Conservation (phyloP, 2,797 vertebrate genomes). For the Malurus leucopterus region DNA sequence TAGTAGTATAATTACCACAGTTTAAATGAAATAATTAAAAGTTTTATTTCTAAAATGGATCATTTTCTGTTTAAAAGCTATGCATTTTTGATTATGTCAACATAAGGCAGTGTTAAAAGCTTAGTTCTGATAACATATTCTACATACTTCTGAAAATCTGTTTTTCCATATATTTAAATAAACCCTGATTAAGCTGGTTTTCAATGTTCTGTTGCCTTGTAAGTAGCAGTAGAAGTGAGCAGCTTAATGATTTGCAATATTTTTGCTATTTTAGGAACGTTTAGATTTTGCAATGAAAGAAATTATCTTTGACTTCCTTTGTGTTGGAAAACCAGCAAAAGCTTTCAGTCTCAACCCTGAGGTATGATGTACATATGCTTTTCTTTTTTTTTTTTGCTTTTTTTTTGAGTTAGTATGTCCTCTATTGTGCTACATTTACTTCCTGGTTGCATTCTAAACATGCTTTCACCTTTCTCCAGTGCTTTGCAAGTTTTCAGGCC, state of each 20-base stretch:
- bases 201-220: not conserved
- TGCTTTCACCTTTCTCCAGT: not conserved
- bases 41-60: not conserved
- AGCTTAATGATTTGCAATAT: constrained; percentile 2
- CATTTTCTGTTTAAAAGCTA: constrained; percentile 1
- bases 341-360: constrained; percentile 97
- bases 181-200: not conserved
- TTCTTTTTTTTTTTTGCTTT: not conserved
- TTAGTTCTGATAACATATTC: not conserved
- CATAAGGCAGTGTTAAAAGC: not conserved
- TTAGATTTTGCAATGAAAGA: constrained; percentile 99
- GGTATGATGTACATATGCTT: constrained; percentile 69
- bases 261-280: constrained; percentile 81
- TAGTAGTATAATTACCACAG: not conserved
- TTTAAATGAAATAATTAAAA: constrained; percentile 50
- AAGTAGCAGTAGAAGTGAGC: not conserved
- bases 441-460: not conserved
- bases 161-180: not conserved
- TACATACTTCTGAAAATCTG: not conserved
- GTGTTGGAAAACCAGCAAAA: constrained; percentile 97
- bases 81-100: not conserved
- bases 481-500: not conserved
- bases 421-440: not conserved
- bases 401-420: not conserved
- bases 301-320: constrained; percentile 98